These are phyloP conservation scores for Sebastes diploproa DNA, from an alignment of 2,797 vertebrate species.

Conservation along the genomic window DNA sequence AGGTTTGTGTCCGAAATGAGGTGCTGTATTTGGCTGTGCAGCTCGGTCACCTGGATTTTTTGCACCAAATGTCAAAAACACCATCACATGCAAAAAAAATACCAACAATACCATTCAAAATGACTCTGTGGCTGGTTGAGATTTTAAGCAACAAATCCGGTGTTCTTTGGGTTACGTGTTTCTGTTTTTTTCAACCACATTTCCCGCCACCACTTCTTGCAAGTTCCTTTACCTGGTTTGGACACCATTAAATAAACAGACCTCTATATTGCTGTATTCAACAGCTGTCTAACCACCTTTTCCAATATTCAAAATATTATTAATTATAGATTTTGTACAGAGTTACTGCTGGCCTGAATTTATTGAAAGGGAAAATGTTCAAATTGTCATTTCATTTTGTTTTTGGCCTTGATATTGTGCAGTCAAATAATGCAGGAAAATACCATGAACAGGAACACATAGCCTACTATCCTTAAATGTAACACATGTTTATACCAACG, in stretches of 20 bases:
- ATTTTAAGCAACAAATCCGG: neutral
- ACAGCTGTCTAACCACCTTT: neutral
- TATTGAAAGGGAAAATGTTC: neutral
- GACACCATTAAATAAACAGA: neutral
- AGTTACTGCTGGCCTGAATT: neutral
- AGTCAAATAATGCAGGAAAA: neutral
- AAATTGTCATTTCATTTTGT: neutral
- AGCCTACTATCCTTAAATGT: neutral
- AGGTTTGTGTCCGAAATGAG: neutral
- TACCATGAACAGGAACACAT: neutral
- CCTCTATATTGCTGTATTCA: neutral
- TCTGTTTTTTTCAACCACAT: neutral
- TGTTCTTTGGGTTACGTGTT: neutral
- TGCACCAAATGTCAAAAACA: neutral
- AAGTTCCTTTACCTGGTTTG: neutral
- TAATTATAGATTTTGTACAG: neutral
- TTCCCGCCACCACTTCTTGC: neutral
- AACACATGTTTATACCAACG: neutral
- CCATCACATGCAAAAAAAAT: neutral
- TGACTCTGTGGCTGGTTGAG: neutral
- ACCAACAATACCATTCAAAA: neutral
- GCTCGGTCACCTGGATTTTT: neutral
- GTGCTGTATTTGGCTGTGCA: neutral
- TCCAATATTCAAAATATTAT: neutral
- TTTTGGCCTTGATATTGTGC: neutral